Evolutionary conservation across 2,113 vertebrate species (phyloP), one percentile per base, ranked within the genome.

Genomic region (Hippocampus mohnikei): DNA sequence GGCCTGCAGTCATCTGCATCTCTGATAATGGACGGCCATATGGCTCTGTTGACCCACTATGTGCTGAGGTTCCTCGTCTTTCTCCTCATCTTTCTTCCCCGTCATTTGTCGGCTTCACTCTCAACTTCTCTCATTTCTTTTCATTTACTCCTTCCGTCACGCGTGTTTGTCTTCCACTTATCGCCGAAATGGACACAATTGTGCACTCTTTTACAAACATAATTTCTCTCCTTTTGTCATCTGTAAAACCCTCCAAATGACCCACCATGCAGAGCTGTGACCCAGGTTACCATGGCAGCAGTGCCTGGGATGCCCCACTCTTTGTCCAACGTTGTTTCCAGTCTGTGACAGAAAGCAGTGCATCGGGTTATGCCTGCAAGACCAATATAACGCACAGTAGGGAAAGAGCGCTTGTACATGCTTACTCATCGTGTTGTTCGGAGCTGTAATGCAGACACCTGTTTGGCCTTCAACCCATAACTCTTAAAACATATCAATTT

Each of bases 11-110:
- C 91, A 93, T 94, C 92, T 93, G 91, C 91, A 90, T 91, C 85
- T 89, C 86, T 91, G 91, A 93, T 93, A 93, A 93, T 93, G 91
- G 92, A 91, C 83, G 69, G 75, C 91, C 93, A 93, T 93, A 93
- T 93, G 93, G 91, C 91, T 90, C 86, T 93, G 91, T 94, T 93
- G 92, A 92, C 92, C 91, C 85, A 92, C 85, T 84, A 88, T 90
- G 85, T 84, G 85, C 86, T 71, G 84, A 80, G 79, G 67, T 78
- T 86, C 77, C 87, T 72, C 66, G 48, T 76, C 75, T 77, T 81
- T 76, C 82, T 73, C 70, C 64, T n/a, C 79, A 71, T 62, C 61
- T 66, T 83, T 74, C 75, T 69, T 84, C 72, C 83, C 71, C 83
- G 79, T 85, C 78, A 73, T 76, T 81, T 77, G 44, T 74, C 16